Evolutionary conservation across 2,797 vertebrate genomes (phyloP).

Genomic region (Catharus ustulatus): DNA sequence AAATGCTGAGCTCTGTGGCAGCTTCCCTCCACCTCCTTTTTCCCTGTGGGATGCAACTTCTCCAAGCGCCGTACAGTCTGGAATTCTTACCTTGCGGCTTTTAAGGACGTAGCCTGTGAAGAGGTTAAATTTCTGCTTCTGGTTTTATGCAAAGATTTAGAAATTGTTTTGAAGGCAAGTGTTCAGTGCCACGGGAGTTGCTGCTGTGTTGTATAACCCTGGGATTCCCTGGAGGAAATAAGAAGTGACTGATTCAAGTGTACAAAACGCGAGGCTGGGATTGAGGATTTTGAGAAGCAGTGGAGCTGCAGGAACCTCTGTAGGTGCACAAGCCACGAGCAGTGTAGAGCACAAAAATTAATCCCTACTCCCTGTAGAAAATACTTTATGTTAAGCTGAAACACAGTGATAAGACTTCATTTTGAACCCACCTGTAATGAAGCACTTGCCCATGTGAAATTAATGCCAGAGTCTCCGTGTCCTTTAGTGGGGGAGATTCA

Average conservation of each 20-base stretch:
- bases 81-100: constrained; percentile 19
- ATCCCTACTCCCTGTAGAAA: background rate
- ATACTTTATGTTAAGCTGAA: background rate
- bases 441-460: background rate
- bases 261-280: background rate
- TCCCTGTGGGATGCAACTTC: background rate
- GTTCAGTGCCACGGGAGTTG: background rate
- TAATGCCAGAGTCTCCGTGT: background rate
- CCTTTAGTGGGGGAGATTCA: background rate
- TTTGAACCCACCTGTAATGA: background rate
- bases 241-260: background rate
- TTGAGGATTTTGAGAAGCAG: background rate
- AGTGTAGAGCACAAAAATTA: background rate
- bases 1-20: background rate
- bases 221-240: background rate
- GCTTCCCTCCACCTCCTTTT: background rate
- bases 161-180: background rate
- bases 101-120: background rate
- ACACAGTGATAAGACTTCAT: background rate
- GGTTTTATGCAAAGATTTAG: background rate
- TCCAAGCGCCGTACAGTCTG: background rate
- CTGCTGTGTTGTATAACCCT: background rate
- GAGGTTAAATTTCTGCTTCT: background rate
- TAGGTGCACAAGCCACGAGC: background rate
- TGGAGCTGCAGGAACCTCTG: constrained; percentile 5